Percentiles rank a stretch among this genome's conserved stretches.
Evolutionary conservation across 2,888 invertebrate genomes (phyloP).

Genomic region (Chrysodeixis includens): DNA sequence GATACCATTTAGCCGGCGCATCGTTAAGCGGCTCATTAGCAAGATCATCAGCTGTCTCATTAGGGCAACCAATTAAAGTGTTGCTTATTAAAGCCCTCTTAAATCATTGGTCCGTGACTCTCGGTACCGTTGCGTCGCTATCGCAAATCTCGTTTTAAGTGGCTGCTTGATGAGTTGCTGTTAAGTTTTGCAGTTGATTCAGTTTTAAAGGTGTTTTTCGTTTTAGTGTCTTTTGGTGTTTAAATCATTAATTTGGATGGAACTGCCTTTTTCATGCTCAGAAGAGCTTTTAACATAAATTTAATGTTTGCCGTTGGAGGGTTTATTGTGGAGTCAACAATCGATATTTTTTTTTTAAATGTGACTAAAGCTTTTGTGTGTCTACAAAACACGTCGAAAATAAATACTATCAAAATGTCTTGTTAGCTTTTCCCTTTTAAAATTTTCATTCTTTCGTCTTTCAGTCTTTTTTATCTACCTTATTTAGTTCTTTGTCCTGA

Average conservation of each 20-base stretch:
- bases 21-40: constrained; percentile 77
- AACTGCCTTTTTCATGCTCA: not conserved
- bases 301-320: too few species aligned
- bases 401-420: too few species aligned
- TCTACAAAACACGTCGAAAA: too few species aligned
- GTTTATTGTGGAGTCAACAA: too few species aligned
- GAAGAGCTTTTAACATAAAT: too few species aligned
- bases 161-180: constrained; percentile 33
- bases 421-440: too few species aligned
- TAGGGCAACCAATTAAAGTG: constrained; percentile 81
- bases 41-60: constrained; percentile 84
- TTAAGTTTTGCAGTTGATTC: constrained; percentile 18
- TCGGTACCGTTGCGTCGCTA: constrained; percentile 45
- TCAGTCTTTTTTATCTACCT: too few species aligned
- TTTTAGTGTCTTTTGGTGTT: not conserved
- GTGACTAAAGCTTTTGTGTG: too few species aligned
- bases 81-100: constrained; percentile 63
- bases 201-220: constrained; percentile 17
- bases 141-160: constrained; percentile 47
- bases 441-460: too few species aligned
- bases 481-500: too few species aligned
- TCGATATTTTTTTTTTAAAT: too few species aligned
- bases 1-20: constrained; percentile 37
- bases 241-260: not conserved
- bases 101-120: constrained; percentile 63